A percentile compares a stretch with the other conserved stretches of the same genome.
phyloP scores from a whole-genome alignment of 1,140 invertebrate genomes.

The Solen grandis region DNA sequence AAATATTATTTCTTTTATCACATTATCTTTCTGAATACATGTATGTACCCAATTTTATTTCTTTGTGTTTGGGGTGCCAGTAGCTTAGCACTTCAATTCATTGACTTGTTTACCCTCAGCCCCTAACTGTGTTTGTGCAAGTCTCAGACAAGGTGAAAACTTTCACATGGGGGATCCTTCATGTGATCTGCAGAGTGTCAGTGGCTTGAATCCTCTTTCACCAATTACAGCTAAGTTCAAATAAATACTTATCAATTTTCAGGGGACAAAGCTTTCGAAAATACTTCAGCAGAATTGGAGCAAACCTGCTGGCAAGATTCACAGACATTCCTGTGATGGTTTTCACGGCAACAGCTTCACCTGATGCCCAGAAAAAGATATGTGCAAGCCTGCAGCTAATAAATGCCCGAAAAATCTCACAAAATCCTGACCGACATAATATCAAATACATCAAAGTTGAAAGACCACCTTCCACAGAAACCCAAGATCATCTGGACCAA shows the following conservation, averaged over 20 bases:
- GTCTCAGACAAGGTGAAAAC: too few species aligned
- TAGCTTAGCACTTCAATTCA: too few species aligned
- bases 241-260: too few species aligned
- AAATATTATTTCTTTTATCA: slow-evolving; percentile 2
- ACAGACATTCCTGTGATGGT: slow-evolving; percentile 15
- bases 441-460: slow-evolving; percentile 19
- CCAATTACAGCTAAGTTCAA: too few species aligned
- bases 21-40: too few species aligned
- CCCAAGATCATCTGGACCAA: slow-evolving; percentile 37
- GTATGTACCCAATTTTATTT: too few species aligned
- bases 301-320: slow-evolving; percentile 32
- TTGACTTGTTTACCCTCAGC: too few species aligned
- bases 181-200: too few species aligned
- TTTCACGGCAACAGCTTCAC: slow-evolving; percentile 50
- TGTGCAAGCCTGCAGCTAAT: slow-evolving; percentile 24
- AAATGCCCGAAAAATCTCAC: slow-evolving; percentile 1
- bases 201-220: too few species aligned
- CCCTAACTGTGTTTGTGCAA: too few species aligned
- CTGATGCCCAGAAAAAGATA: slow-evolving; percentile 10
- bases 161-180: too few species aligned
- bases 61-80: too few species aligned
- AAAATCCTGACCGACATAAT: slow-evolving; percentile 53
- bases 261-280: slow-evolving; percentile 50
- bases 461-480: slow-evolving; percentile 26
- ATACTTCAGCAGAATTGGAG: slow-evolving; percentile 31